phyloP scores from a whole-genome alignment of 2,888 invertebrate genomes.

The Trichopoda pennipes region DNA sequence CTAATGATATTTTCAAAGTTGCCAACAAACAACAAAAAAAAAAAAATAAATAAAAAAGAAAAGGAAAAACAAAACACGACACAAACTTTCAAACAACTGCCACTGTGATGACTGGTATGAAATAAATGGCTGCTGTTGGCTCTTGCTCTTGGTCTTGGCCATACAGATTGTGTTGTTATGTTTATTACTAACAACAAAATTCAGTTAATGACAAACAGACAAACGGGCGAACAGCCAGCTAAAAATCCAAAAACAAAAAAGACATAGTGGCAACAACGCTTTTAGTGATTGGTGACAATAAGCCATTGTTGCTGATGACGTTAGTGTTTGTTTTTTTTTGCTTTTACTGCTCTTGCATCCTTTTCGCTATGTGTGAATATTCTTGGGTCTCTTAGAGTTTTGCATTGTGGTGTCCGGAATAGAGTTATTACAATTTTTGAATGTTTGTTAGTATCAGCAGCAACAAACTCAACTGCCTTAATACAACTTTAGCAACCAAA shows the following conservation, averaged over 20 bases:
- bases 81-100: slow-evolving; percentile 47
- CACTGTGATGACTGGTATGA: slow-evolving; percentile 41
- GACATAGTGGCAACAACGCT: slow-evolving; percentile 43
- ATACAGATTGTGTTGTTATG: background rate
- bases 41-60: slow-evolving; percentile 5
- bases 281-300: slow-evolving; percentile 56
- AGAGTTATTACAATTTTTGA: slow-evolving; percentile 53
- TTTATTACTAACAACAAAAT: slow-evolving; percentile 20
- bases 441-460: slow-evolving; percentile 8
- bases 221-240: background rate
- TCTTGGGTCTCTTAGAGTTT: background rate
- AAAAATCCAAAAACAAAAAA: slow-evolving; percentile 9
- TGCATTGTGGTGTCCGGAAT: slow-evolving; percentile 36
- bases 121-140: slow-evolving; percentile 43
- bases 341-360: background rate
- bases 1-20: slow-evolving; percentile 54
- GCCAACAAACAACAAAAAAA: slow-evolving; percentile 16
- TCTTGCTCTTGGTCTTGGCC: slow-evolving; percentile 39
- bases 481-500: background rate
- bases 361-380: background rate
- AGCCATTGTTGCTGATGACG: slow-evolving; percentile 54
- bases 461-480: background rate
- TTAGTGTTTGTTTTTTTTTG: slow-evolving; percentile 31
- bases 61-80: slow-evolving; percentile 11
- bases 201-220: slow-evolving; percentile 1